Evolutionary conservation across 2,113 vertebrate species (phyloP).

Genomic region (Poicephalus gulielmi): DNA sequence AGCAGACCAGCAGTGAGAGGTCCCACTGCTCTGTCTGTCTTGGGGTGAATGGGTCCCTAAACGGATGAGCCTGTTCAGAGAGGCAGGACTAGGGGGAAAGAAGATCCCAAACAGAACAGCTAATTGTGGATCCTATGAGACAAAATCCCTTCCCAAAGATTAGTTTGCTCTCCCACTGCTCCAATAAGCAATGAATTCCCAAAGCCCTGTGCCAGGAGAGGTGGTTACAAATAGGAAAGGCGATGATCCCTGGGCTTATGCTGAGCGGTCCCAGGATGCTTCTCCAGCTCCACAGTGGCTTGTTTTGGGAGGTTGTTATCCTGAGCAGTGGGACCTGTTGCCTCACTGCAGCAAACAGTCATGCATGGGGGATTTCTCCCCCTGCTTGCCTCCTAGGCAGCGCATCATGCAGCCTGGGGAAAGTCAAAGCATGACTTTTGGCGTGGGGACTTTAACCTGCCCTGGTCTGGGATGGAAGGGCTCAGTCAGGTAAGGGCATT

Average conservation of each 20-base stretch:
- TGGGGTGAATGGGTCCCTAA: neutral
- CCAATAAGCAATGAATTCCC: neutral
- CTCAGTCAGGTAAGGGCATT: neutral
- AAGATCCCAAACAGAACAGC: neutral
- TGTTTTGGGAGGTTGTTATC: neutral
- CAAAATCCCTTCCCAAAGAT: neutral
- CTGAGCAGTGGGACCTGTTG: neutral
- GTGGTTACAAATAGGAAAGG: neutral
- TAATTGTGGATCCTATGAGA: neutral
- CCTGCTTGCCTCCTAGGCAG: neutral
- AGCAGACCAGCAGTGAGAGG: neutral
- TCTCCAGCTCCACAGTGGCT: neutral
- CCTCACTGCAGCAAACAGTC: neutral
- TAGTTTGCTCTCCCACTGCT: neutral
- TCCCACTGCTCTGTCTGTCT: neutral
- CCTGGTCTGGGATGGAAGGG: accelerated
- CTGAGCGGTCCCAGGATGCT: neutral
- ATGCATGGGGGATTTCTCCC: neutral
- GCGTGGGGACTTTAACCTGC: neutral
- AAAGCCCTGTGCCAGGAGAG: neutral
- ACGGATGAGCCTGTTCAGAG: neutral
- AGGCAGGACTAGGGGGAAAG: neutral
- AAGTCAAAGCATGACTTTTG: neutral
- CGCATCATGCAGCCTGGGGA: neutral
- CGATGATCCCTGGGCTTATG: neutral